Evolutionary conservation across 1,140 invertebrate genomes (phyloP), one percentile per base, ranked within the genome.

Genomic region (Scaptomyza montana): DNA sequence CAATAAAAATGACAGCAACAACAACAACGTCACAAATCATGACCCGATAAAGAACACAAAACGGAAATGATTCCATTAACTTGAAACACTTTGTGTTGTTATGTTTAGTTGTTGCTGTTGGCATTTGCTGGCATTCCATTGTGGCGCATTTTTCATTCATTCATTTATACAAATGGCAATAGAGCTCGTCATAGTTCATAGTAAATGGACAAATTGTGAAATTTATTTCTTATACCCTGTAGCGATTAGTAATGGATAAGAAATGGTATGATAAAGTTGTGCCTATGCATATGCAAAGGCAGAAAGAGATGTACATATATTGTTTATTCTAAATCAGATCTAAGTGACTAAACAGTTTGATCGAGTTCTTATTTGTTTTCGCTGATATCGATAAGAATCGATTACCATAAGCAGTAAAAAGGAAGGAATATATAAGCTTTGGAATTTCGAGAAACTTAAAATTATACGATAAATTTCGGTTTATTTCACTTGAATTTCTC

Each of bases 1-100:
- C 4, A 30, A 30, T 7, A n/a, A 1, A 7, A 30, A 5, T 21
- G 49, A 45, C 47, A 19, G 16, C 16, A 46, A 12, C 13, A 54
- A 62, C 19, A 8, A 21, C 12, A 13, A 19, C 25, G 10, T n/a
- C 28, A 46, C 53, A 71, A 77, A 66, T 80, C 64, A 77, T 77
- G 56, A 61, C 39, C 54, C 50, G 59, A 74, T 78, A 82, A 64
- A 65, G 53, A 46, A 57, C 33, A 79, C 76, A 72, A 49, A 69
- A 59, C 62, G 73, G 74, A 81, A 81, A 77, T 74, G 65, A 81
- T 81, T 77, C 61, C 78, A 81, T 77, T 74, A 80, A 62, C 7
- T 65, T 61, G 47, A 65, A 65, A 53, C 55, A 66, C 60, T 77
- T 71, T 80, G 28, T 33, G 53, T 16, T 55, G 50, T 28, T 45